Evolutionary conservation across 2,888 invertebrate species (phyloP), one percentile per base, ranked within the genome.

Genomic region (Caenorhabditis doughertyi): DNA sequence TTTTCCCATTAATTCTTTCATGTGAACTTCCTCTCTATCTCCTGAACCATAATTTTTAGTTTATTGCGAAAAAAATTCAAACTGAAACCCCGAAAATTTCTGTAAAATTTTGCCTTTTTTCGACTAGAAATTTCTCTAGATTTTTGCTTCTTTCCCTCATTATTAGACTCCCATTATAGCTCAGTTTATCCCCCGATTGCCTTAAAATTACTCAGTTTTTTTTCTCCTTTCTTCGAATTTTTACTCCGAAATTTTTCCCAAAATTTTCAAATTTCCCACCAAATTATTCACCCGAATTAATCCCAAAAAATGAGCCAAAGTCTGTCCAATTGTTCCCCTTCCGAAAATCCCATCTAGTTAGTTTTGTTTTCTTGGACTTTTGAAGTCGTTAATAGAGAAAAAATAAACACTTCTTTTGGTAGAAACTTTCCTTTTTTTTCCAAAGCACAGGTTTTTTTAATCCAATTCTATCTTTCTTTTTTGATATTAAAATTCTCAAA

Each of bases 11-110:
- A 58, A 21, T 18, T 39, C 58, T 58, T 58, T 58, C 58, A 58
- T 58, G 58, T 58, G 58, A 39, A 13, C 39, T 39, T 39, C 39
- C 58, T 58, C 35, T n/a, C n/a, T n/a, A n/a, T n/a, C n/a, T n/a
- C n/a, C n/a, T 58, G 58, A 35, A 35, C 23, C 39, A 58, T 58
- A 58, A 55, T 55, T 32, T 18, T 13, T 18, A 47, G 18, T 3
- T 5, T 47, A 18, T 18, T 18, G 18, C 3, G 18, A 13, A 13
- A 18, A 13, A 47, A 18, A 13, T 39, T 39, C 11, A n/a, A n/a
- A n/a, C n/a, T n/a, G n/a, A n/a, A n/a, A n/a, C 44, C n/a, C 18
- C 18, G n/a, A 47, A 47, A 16, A 42, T 13, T 47, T 13, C n/a
- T 47, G 3, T 47, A 13, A 53, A 23, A 53, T 25, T n/a, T 47